Evolutionary conservation across 1,140 invertebrate species (phyloP), one percentile per base, ranked within the genome.

Genomic region (Condylostylus longicornis): DNA sequence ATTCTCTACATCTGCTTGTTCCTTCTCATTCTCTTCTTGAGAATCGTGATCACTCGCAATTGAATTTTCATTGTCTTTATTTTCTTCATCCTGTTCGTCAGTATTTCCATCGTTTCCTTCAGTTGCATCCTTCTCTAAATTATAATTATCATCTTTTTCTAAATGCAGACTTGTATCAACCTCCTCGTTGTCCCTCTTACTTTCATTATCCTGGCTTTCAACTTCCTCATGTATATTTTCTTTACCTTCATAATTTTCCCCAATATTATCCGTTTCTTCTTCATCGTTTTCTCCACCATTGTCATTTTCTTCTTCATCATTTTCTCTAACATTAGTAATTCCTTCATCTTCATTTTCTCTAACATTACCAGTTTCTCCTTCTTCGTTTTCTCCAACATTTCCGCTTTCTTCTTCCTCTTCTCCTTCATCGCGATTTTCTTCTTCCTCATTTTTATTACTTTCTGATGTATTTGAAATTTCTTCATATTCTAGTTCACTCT

Each of bases 1-100:
- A 7, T 17, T 15, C 30, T 32, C 30, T 15, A 32, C 14, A 32
- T 46, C 42, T 34, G 42, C 40, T 15, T 34, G 37, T 18, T 50
- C 39, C n/a, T 30, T 43, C 31, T 43, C 44, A 42, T 43, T 42
- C 28, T 22, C 46, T n/a, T 48, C 46, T 33, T 43, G 47, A 41
- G 45, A 59, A 38, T 59, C 55, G 38, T 51, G 54, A 18, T 61
- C 54, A 53, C 51, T 51, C 10, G 56, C 54, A 32, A 45, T 50
- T 18, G 49, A 49, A 44, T 38, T 5, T 14, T 18, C 30, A 14
- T 15, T 18, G 4, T 15, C 30, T 18, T 17, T 18, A 4, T 32
- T 15, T 2, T 32, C 6, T 4, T 32, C 30, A 18, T 4, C 30
- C 10, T 12, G 30, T 15, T 12, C 10, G 12, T 32, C 12, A 4